Percentiles rank a stretch among this genome's conserved stretches.
Evolutionary conservation across 2,888 invertebrate genomes (phyloP).

Genomic region (Agonum fuliginosum): DNA sequence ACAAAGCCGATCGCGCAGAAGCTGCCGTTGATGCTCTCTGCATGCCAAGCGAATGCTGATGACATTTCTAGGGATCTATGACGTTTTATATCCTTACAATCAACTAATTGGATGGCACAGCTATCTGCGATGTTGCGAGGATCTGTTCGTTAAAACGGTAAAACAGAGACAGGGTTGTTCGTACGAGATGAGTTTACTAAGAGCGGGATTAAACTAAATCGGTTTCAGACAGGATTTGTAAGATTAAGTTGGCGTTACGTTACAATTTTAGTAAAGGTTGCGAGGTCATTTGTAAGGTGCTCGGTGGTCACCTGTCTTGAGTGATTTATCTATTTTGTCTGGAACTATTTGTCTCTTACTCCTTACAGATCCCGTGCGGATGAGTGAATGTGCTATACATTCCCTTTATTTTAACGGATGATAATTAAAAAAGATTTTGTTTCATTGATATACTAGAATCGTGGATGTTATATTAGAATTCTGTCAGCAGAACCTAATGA

Average conservation of each 20-base stretch:
- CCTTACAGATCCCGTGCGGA: too few species aligned
- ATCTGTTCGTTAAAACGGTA: too few species aligned
- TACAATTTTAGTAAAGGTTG: too few species aligned
- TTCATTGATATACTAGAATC: too few species aligned
- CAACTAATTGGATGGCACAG: not conserved
- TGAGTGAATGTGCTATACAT: too few species aligned
- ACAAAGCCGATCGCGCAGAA: not conserved
- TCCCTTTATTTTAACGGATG: too few species aligned
- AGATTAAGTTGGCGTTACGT: not conserved
- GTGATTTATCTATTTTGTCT: not conserved
- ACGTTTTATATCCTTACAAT: constrained; percentile 4
- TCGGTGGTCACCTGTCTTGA: not conserved
- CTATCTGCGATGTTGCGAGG: too few species aligned
- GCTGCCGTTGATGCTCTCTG: not conserved
- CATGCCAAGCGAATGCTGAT: not conserved
- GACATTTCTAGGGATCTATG: constrained; percentile 3
- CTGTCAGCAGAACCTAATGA: too few species aligned
- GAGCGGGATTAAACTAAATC: not conserved
- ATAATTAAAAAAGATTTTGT: too few species aligned
- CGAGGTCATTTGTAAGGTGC: not conserved
- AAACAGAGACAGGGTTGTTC: not conserved
- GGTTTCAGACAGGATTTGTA: not conserved
- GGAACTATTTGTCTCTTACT: not conserved
- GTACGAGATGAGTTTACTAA: not conserved
- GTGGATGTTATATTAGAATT: too few species aligned